These are phyloP conservation scores for Dipodomys ordii DNA, from an alignment of 2,113 vertebrate genomes.

Conservation along the genomic window DNA sequence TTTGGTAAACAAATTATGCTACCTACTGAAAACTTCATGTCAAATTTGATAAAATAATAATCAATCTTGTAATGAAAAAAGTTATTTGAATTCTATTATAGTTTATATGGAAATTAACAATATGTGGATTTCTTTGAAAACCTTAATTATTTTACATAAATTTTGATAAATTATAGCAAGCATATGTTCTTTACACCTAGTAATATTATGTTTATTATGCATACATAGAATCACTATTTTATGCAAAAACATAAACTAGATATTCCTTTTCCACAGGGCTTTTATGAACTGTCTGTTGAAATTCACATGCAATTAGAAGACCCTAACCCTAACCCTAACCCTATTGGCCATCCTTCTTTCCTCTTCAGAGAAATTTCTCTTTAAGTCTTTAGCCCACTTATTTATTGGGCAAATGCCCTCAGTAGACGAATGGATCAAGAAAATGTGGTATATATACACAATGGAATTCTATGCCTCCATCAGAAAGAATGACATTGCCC, in stretches of 20 bases:
- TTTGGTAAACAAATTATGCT: slow-evolving; percentile 13
- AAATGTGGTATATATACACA: no score
- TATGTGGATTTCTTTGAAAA: neutral
- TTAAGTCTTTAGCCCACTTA: no score
- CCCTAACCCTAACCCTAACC: neutral
- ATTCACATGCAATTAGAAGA: neutral
- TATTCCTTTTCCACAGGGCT: neutral
- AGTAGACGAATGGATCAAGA: no score
- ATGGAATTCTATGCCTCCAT: no score
- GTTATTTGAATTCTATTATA: neutral
- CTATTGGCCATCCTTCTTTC: no score
- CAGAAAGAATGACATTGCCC: no score
- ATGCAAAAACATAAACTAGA: neutral
- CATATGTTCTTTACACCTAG: neutral
- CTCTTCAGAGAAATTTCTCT: no score
- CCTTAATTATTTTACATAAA: neutral
- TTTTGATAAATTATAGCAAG: neutral
- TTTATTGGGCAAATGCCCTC: no score
- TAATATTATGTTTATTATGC: neutral
- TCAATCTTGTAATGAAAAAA: neutral
- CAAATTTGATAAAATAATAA: neutral
- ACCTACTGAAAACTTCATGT: neutral
- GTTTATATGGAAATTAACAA: slow-evolving; percentile 37
- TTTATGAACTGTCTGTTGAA: neutral
- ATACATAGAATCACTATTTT: neutral